Evolutionary conservation across 2,113 vertebrate species (phyloP).

Genomic region (Istiophorus platypterus): DNA sequence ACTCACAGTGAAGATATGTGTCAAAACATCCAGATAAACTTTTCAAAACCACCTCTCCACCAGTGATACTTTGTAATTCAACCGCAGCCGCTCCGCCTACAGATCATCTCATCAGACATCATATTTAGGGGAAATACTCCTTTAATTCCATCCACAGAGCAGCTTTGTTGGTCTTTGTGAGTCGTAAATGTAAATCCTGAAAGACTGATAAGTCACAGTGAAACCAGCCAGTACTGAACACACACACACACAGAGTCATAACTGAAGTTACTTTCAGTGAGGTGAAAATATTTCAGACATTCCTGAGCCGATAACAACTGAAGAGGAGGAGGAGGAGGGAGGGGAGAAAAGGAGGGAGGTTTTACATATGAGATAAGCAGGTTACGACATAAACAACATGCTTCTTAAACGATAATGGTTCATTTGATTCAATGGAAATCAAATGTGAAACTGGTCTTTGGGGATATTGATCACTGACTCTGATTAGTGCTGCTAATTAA

Average conservation of each 20-base stretch:
- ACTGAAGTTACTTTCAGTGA: conserved; percentile 16
- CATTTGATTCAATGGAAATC: too few relatives aligned
- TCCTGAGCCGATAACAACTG: conserved; percentile 50
- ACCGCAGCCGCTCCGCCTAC: too few relatives aligned
- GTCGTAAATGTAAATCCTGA: not conserved
- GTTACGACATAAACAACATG: too few relatives aligned
- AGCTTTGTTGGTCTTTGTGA: not conserved
- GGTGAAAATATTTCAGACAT: conserved; percentile 53
- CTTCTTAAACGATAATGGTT: too few relatives aligned
- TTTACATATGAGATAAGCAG: not conserved
- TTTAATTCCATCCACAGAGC: not conserved
- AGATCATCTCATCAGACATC: too few relatives aligned
- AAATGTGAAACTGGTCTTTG: too few relatives aligned
- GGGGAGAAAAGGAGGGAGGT: not conserved
- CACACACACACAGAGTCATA: conserved; percentile 1
- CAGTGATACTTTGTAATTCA: too few relatives aligned
- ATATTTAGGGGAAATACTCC: not conserved
- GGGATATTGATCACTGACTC: too few relatives aligned
- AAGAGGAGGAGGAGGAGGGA: conserved; percentile 20
- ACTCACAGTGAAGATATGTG: too few relatives aligned
- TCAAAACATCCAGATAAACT: too few relatives aligned
- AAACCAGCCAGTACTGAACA: conserved; percentile 8
- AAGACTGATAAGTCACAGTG: not conserved
- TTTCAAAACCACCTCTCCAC: too few relatives aligned
- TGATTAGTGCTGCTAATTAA: too few relatives aligned